Conservation (phyloP, 2,113 vertebrate species). For the Paedocypris sp. region DNA sequence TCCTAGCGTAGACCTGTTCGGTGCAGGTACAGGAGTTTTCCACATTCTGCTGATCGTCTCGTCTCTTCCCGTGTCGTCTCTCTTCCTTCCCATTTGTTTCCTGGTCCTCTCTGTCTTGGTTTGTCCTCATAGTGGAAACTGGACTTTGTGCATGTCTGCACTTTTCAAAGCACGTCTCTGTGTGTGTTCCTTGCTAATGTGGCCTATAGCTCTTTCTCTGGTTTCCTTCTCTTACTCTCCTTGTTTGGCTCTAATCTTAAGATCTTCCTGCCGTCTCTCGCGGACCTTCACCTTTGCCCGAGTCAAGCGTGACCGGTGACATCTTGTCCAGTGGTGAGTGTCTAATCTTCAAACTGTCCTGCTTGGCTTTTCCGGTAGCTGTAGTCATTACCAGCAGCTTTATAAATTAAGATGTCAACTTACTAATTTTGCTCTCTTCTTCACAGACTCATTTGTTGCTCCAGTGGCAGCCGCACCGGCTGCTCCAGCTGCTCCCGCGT, state of each 20-base stretch:
- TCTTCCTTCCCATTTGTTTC: conserved; percentile 43
- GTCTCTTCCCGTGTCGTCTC: conserved; percentile 45
- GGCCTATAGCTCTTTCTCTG: conserved; percentile 31
- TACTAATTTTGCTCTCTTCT: conserved; percentile 2
- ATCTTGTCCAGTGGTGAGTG: conserved; percentile 93
- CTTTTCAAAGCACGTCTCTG: conserved; percentile 33
- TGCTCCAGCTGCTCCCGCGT: conserved; percentile 49
- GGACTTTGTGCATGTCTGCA: conserved; percentile 56
- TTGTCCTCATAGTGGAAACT: conserved; percentile 54
- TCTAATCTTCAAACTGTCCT: not conserved
- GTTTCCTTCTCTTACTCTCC: conserved; percentile 38
- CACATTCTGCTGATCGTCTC: conserved; percentile 54
- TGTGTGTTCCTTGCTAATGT: not conserved
- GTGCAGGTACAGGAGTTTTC: conserved; percentile 80
- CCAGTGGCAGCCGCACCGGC: conserved; percentile 18
- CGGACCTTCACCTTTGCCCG: conserved; percentile 89
- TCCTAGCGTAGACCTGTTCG: conserved; percentile 98
- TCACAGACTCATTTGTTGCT: conserved; percentile 43
- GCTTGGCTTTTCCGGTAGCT: conserved; percentile 20
- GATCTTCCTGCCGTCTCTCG: conserved; percentile 93
- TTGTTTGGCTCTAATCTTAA: conserved; percentile 59
- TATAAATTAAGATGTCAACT: too few relatives aligned
- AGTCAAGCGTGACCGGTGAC: conserved; percentile 78
- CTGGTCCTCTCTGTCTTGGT: conserved; percentile 38
- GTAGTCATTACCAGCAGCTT: too few relatives aligned